Conservation (phyloP, 1,140 invertebrate genomes). For the Ceratosolen fusciceps region DNA sequence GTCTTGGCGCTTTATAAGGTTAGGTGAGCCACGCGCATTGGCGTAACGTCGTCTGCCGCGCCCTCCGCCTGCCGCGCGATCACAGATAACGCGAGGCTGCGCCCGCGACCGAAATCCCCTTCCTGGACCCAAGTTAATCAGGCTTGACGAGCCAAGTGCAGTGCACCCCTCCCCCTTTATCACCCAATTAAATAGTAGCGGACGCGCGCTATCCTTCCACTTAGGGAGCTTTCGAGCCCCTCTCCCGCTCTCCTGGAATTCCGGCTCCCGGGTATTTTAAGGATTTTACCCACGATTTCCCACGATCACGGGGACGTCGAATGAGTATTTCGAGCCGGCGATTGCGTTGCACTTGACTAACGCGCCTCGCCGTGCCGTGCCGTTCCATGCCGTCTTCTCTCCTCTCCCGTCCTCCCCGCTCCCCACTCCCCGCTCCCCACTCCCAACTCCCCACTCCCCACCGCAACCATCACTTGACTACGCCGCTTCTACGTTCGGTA, state of each 20-base stretch:
- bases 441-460: neutral
- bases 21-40: constrained; percentile 52
- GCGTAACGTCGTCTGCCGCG: constrained; percentile 38
- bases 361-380: too few relatives aligned
- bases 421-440: neutral
- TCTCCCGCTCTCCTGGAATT: neutral
- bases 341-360: too few relatives aligned
- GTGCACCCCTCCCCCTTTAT: neutral
- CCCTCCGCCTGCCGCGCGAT: constrained; percentile 2
- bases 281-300: constrained; percentile 9
- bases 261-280: neutral
- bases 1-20: constrained; percentile 54
- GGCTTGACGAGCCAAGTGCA: neutral
- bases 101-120: neutral
- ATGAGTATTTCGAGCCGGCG: neutral
- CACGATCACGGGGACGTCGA: neutral
- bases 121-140: neutral
- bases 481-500: too few relatives aligned
- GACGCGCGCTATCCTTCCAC: too few relatives aligned
- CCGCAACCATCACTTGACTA: too few relatives aligned
- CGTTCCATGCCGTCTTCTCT: neutral
- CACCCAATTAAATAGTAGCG: neutral
- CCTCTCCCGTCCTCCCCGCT: too few relatives aligned
- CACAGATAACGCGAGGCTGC: neutral
- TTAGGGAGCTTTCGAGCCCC: neutral